Evolutionary conservation across 2,113 vertebrate genomes (phyloP), one percentile per base, ranked within the genome.

Genomic region (Corythornis cristatus): DNA sequence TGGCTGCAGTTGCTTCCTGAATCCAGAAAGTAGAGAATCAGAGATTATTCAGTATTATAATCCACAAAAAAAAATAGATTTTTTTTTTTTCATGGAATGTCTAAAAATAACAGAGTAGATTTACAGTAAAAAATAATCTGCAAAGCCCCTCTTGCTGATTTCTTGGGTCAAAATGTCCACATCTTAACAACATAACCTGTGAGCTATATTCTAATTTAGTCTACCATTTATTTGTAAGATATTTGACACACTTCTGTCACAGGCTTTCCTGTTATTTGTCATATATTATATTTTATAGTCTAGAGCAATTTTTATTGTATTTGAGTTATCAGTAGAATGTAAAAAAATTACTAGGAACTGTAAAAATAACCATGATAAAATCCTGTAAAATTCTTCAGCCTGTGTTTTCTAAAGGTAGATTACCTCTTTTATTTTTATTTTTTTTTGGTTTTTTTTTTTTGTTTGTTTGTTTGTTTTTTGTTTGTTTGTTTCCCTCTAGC

Each of bases 351-450:
- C 45, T 48, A 26, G 10, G 13, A 78, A 29, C 45, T 37, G 19
- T 91, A 65, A 71, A 89, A 91, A 42, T 48, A 79, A 53, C 20
- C 10, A n/a, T 37, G 8, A 35, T 58, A 57, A 48, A 26, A 45
- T 61, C 22, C 11, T 40, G 23, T 29, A 72, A 46, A 23, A 42
- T 67, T 57, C 9, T 70, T 80, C 23, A 19, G 12, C 48, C 8
- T 11, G 6, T 0, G 22, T 33, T 68, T 56, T 87, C 45, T 35
- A 64, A 85, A 73, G 25, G 61, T 14, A 16, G 43, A 12, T 5
- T 20, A 5, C 0, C 0, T 15, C 1, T 25, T 20, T 45, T 20
- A 16, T 19, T 23, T 5, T 50, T 23, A 50, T 23, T 29, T 16
- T 28, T 35, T 16, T 20, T 12, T 15, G n/a, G n/a, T 51, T 33